These are phyloP conservation scores for Henricia sp. DNA, from an alignment of 53 echinoderm and acorn worm species.

Conservation along the genomic window DNA sequence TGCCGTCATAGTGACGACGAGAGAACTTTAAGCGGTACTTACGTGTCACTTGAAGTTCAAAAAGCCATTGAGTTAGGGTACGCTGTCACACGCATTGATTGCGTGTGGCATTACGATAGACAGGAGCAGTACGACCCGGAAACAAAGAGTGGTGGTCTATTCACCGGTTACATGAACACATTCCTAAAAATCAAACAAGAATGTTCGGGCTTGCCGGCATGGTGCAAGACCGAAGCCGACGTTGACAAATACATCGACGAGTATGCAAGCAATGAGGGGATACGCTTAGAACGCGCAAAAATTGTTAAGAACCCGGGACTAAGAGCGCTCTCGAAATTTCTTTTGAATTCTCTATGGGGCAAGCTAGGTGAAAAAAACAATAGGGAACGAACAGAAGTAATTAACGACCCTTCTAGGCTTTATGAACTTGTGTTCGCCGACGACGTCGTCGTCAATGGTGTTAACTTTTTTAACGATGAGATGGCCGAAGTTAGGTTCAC, in stretches of 20 bases:
- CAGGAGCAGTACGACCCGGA: constrained; percentile 25
- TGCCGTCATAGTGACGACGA: constrained; percentile 48
- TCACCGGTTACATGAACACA: constrained; percentile 71
- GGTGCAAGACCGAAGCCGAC: no score
- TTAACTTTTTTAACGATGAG: constrained; percentile 7
- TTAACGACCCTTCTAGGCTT: constrained; percentile 3
- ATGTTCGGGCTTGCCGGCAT: constrained; percentile 57
- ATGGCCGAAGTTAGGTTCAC: neutral
- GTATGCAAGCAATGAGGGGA: no score
- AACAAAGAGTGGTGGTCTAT: constrained; percentile 50
- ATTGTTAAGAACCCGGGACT: constrained; percentile 73
- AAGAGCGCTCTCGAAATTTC: constrained; percentile 68
- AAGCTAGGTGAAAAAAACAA: constrained; percentile 48
- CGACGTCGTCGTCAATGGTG: neutral
- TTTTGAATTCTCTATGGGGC: constrained; percentile 82
- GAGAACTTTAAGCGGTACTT: constrained; percentile 49
- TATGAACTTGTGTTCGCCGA: constrained; percentile 37
- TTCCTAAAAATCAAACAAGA: constrained; percentile 75
- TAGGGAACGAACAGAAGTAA: neutral
- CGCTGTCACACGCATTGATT: constrained; percentile 40
- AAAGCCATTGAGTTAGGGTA: constrained; percentile 70
- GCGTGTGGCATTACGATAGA: constrained; percentile 75
- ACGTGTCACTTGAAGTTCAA: constrained; percentile 66
- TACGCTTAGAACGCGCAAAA: no score
- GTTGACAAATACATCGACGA: no score